Evolutionary conservation across 2,113 vertebrate species (phyloP).

Genomic region (Electrona antarctica): DNA sequence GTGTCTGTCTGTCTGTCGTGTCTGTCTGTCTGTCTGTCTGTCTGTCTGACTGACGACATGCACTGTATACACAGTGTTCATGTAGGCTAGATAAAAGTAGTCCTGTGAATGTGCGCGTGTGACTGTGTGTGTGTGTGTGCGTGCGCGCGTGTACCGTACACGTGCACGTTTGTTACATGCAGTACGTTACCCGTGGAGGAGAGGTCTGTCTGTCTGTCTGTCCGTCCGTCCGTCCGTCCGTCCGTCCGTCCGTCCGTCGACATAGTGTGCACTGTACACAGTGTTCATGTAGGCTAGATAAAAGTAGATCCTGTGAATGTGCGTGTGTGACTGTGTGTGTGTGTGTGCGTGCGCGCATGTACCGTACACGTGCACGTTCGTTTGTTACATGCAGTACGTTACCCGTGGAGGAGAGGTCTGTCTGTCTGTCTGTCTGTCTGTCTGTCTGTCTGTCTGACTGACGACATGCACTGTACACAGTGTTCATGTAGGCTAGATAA

Average conservation of each 20-base stretch:
- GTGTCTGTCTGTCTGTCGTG: not conserved
- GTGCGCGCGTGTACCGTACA: too few species aligned
- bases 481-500: not conserved
- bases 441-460: conserved; percentile 40
- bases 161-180: too few species aligned
- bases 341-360: not conserved
- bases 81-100: not conserved
- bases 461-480: not conserved
- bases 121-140: not conserved
- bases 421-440: conserved; percentile 32
- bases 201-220: conserved; percentile 5
- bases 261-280: not conserved
- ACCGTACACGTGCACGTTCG: not conserved
- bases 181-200: too few species aligned
- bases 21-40: conserved; percentile 28
- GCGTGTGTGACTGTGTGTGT: not conserved
- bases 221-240: conserved; percentile 11
- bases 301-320: not conserved
- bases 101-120: not conserved
- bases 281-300: too few species aligned
- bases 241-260: too few species aligned
- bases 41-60: conserved; percentile 37
- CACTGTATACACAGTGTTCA: not conserved
- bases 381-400: not conserved
- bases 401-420: conserved; percentile 36